These are phyloP conservation scores for Channa striata DNA, from an alignment of 2,797 vertebrate genomes.

Conservation along the genomic window DNA sequence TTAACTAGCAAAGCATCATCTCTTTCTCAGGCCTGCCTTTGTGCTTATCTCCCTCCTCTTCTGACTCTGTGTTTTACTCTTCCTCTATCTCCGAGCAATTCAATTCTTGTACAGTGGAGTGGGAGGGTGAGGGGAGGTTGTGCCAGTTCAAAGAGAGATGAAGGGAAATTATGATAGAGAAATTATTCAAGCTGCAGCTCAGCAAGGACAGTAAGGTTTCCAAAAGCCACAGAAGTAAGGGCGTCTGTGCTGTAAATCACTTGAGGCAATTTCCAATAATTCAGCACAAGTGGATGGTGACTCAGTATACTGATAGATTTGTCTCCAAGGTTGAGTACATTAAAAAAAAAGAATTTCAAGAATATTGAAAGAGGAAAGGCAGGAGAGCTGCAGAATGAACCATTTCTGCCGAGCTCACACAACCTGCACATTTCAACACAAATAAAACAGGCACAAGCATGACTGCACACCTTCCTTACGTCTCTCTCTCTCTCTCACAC, in stretches of 20 bases:
- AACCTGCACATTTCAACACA: constrained; percentile 30
- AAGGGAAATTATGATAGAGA: constrained; percentile 52
- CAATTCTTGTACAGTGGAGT: constrained; percentile 35
- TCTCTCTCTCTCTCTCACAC: neutral
- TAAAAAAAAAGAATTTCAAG: neutral
- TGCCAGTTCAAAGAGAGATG: constrained; percentile 59
- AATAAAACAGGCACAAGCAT: constrained; percentile 20
- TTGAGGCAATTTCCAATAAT: constrained; percentile 40
- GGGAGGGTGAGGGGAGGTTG: constrained; percentile 43
- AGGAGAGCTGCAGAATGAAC: neutral
- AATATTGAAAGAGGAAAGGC: constrained; percentile 17
- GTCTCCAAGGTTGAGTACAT: constrained; percentile 48
- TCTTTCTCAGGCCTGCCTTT: constrained; percentile 20
- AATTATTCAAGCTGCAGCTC: constrained; percentile 52
- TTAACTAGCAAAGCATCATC: constrained; percentile 56
- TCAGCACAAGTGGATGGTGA: constrained; percentile 36
- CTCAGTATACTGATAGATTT: constrained; percentile 28
- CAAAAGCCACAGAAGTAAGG: constrained; percentile 43
- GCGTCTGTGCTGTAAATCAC: constrained; percentile 35
- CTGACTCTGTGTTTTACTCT: constrained; percentile 26
- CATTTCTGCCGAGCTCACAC: constrained; percentile 4
- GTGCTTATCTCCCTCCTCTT: constrained; percentile 11
- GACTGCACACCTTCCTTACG: neutral
- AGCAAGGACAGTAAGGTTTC: constrained; percentile 50
- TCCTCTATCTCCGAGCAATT: constrained; percentile 51